phyloP scores from a whole-genome alignment of 1,140 invertebrate genomes.

The Drosophila pallidifrons region DNA sequence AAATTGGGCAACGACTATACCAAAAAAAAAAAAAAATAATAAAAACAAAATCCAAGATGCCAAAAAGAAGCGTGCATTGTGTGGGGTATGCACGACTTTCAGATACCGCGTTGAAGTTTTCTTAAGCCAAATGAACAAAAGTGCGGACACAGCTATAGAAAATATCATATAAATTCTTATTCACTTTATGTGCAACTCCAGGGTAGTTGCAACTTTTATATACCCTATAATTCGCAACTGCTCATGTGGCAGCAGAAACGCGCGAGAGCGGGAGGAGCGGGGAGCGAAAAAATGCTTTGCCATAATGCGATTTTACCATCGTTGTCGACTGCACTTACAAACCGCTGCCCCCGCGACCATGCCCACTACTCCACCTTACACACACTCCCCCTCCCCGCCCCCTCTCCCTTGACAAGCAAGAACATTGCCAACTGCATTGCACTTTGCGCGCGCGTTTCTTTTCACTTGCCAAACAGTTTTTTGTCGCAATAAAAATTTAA shows the following conservation, averaged over 20 bases:
- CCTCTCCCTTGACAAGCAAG: neutral
- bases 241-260: conserved; percentile 13
- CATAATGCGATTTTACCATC: conserved; percentile 63
- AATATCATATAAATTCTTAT: neutral
- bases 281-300: conserved; percentile 27
- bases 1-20: conserved; percentile 58
- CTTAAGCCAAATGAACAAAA: too few relatives aligned
- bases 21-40: conserved; percentile 15
- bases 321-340: conserved; percentile 58
- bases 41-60: conserved; percentile 7
- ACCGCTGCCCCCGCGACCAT: conserved; percentile 34
- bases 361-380: neutral
- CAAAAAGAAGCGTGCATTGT: neutral
- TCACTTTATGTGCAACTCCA: neutral
- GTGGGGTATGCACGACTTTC: conserved; percentile 2
- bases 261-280: neutral
- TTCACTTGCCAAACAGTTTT: conserved; percentile 63
- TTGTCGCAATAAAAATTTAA: conserved; percentile 78
- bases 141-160: too few relatives aligned
- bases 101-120: neutral
- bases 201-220: neutral
- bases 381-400: neutral
- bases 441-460: conserved; percentile 58
- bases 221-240: neutral
- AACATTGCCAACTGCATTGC: conserved; percentile 35